Evolutionary conservation across 2,888 invertebrate genomes (phyloP), one percentile per base, ranked within the genome.

Genomic region (Microplitis manilae): DNA sequence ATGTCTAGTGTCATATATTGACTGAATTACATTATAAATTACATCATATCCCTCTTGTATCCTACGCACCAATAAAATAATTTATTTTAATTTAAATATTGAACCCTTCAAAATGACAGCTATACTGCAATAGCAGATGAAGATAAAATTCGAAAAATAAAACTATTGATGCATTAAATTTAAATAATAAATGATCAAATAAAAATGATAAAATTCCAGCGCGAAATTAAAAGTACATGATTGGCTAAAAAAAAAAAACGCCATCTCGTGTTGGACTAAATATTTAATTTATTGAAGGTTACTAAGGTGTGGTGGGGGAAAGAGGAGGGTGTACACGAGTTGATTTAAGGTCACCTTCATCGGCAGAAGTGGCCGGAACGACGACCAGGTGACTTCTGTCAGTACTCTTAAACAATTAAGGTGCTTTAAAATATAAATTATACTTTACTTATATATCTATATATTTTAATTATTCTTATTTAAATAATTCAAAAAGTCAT

Each of bases 301-400:
- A 78, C 69, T 70, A 50, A 62, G 75, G 61, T 38, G 70, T 72
- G 61, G 50, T 75, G 65, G 73, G 70, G 68, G 78, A 69, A 50
- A 13, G 9, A 8, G 75, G 77, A 81, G 77, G 78, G 79, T 79
- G 76, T 78, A 75, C 39, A 74, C 75, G 79, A 80, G 76, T 77
- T 73, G n/a, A 80, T 73, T 76, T 84, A 87, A 88, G 88, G 88
- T 88, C 88, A 88, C 88, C 88, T 88, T 88, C 86, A 86, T 84
- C 83, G 80, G 80, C 80, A 65, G 65, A 65, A 65, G 65, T 65
- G 65, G 38, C 30, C 65, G 77, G 79, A 83, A 83, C 83, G 84
- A 82, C 79, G 83, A 77, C 82, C 83, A 82, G 84, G 87, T 81
- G 84, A 85, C 81, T 83, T 78, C 76, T 84, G 80, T 81, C 83